These are phyloP conservation scores for Eptatretus atami DNA, from an alignment of 2,797 vertebrate species.

Conservation along the genomic window DNA sequence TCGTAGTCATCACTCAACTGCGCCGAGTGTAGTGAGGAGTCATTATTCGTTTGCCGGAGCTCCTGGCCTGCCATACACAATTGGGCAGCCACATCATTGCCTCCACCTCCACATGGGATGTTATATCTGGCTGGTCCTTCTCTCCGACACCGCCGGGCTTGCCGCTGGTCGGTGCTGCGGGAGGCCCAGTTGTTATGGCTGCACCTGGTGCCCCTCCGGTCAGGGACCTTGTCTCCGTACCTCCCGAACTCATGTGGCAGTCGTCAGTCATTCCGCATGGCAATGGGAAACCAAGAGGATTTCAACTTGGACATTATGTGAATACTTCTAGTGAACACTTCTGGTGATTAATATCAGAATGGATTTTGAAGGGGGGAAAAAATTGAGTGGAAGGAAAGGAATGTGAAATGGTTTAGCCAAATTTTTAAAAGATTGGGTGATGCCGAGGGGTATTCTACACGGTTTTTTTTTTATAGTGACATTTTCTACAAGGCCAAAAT, in stretches of 20 bases:
- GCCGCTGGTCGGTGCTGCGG: neutral
- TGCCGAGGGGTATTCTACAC: too few species aligned
- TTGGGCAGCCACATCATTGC: conserved; percentile 20
- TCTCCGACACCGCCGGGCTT: neutral
- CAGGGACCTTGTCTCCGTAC: conserved; percentile 2
- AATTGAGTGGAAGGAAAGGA: too few species aligned
- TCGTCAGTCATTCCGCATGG: conserved; percentile 5
- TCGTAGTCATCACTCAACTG: conserved; percentile 33
- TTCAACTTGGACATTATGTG: conserved; percentile 3
- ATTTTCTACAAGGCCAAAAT: too few species aligned
- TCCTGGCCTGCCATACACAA: conserved; percentile 20
- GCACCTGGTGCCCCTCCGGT: neutral
- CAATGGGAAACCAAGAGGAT: conserved; percentile 2
- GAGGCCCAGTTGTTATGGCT: neutral
- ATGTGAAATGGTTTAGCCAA: too few species aligned
- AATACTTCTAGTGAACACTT: neutral
- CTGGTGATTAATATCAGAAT: too few species aligned
- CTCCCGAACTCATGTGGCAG: conserved; percentile 1
- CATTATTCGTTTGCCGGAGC: conserved; percentile 35
- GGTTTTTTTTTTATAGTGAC: too few species aligned
- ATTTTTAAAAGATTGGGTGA: too few species aligned
- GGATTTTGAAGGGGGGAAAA: too few species aligned
- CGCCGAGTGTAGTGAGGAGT: conserved; percentile 32
- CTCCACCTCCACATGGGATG: conserved; percentile 21
- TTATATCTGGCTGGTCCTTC: conserved; percentile 23